These are phyloP conservation scores for Gymnocephalus cernua DNA, from an alignment of 2,113 vertebrate species.

Conservation along the genomic window DNA sequence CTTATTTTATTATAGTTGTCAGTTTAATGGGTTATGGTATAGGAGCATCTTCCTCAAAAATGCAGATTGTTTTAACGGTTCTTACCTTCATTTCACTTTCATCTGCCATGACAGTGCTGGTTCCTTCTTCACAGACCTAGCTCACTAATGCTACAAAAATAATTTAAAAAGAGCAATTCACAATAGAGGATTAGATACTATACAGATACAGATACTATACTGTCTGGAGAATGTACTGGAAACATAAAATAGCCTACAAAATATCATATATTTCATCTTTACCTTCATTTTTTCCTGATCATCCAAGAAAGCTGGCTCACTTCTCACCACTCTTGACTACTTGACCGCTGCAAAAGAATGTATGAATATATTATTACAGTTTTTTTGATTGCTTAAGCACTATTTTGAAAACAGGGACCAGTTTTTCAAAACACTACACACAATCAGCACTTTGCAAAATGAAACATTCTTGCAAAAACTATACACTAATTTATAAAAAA, in stretches of 20 bases:
- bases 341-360: constrained; percentile 4
- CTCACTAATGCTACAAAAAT: not conserved
- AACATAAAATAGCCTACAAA: not conserved
- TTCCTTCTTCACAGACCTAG: not conserved
- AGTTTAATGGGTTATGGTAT: not conserved
- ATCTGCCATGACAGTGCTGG: constrained; percentile 24
- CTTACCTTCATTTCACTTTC: constrained; percentile 40
- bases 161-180: not conserved
- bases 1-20: too few species aligned
- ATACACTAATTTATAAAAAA: too few species aligned
- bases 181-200: not conserved
- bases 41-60: not conserved
- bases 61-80: not conserved
- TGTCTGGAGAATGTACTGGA: not conserved
- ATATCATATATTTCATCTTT: not conserved
- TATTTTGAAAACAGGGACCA: too few species aligned
- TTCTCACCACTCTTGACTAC: not conserved
- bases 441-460: too few species aligned
- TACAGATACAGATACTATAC: too few species aligned
- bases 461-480: too few species aligned
- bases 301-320: not conserved
- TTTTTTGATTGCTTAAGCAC: too few species aligned
- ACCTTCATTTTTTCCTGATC: constrained; percentile 15
- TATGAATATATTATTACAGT: not conserved
- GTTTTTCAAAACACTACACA: too few species aligned